phyloP scores from a whole-genome alignment of 2,888 invertebrate genomes.

The Machimus rusticus region DNA sequence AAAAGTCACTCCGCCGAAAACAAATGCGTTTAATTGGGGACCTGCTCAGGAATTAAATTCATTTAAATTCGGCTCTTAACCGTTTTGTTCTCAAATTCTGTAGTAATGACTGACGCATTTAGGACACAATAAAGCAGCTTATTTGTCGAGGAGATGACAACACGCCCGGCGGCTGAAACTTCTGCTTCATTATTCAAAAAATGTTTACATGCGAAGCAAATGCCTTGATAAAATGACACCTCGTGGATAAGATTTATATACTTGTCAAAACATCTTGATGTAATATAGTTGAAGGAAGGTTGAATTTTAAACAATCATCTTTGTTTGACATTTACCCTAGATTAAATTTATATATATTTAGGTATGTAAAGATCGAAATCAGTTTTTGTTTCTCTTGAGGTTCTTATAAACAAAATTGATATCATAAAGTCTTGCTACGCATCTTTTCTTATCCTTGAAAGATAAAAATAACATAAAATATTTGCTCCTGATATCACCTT shows the following conservation, averaged over 20 bases:
- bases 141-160: background rate
- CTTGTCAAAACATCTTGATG: background rate
- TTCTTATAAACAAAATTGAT: background rate
- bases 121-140: background rate
- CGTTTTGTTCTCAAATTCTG: background rate
- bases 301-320: background rate
- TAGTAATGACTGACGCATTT: background rate
- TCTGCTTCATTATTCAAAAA: background rate
- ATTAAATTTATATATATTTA: background rate
- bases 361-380: background rate
- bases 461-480: background rate
- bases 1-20: background rate
- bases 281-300: background rate
- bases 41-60: background rate
- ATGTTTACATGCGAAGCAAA: background rate
- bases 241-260: background rate
- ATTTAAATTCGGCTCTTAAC: background rate
- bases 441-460: background rate
- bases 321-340: background rate
- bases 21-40: background rate
- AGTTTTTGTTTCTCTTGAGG: background rate
- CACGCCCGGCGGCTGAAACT: background rate
- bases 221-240: background rate
- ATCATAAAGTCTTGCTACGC: background rate
- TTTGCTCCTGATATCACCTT: background rate